Evolutionary conservation across 2,797 vertebrate species (phyloP).

Genomic region (Salarias fasciatus): DNA sequence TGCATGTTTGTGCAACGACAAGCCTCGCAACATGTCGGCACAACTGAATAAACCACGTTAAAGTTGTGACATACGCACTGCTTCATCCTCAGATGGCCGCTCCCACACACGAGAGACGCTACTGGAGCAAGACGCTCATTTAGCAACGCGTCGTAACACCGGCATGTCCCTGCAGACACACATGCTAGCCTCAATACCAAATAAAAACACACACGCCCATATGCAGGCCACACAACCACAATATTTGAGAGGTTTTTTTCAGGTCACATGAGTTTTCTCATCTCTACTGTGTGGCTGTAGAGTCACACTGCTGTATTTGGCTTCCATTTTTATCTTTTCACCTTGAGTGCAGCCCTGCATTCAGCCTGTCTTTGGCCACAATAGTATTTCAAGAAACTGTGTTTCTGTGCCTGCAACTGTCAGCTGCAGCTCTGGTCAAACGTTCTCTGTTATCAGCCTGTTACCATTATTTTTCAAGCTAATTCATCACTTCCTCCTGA

Average conservation of each 20-base stretch:
- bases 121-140: background rate
- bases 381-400: constrained; percentile 18
- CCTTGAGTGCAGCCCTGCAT: background rate
- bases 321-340: background rate
- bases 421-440: background rate
- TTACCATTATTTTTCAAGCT: background rate
- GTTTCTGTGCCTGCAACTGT: constrained; percentile 1
- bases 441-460: constrained; percentile 9
- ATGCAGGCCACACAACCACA: background rate
- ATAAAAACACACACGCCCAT: background rate
- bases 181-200: background rate
- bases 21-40: constrained; percentile 14
- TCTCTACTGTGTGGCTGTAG: too few species aligned
- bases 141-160: constrained; percentile 1
- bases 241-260: background rate
- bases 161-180: constrained; percentile 17
- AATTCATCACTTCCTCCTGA: constrained; percentile 9
- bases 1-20: background rate
- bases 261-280: too few species aligned
- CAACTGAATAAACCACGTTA: background rate
- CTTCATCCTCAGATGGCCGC: constrained; percentile 2
- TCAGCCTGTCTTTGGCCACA: constrained; percentile 9
- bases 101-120: background rate
- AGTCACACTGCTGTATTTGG: background rate
- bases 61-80: background rate